Percentiles rank a stretch among this genome's conserved stretches.
Evolutionary conservation across 2,797 vertebrate genomes (phyloP).

Genomic region (Amniataba percoides): DNA sequence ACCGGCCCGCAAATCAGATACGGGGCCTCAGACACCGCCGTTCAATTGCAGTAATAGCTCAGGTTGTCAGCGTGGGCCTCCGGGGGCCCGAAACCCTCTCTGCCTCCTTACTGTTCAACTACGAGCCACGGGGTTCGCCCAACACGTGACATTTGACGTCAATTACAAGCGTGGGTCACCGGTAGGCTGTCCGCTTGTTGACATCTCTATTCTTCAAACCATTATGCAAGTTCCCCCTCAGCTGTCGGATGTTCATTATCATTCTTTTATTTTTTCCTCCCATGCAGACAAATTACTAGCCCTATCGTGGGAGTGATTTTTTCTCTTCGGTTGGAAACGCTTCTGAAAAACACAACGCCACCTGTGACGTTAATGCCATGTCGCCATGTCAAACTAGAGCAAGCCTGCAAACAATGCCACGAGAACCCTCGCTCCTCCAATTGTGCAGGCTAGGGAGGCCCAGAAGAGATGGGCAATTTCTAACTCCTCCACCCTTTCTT

Average conservation of each 20-base stretch:
- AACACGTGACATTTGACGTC: conserved; percentile 39
- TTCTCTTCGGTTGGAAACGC: neutral
- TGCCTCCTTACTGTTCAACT: conserved; percentile 55
- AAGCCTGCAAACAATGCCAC: conserved; percentile 28
- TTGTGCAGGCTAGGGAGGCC: neutral
- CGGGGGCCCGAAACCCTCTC: conserved; percentile 48
- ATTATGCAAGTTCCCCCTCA: conserved; percentile 1
- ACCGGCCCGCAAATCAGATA: conserved; percentile 64
- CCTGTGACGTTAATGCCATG: neutral
- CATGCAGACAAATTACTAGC: neutral
- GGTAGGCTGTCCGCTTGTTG: conserved; percentile 17
- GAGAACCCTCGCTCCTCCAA: conserved; percentile 9
- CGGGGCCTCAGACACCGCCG: conserved; percentile 36
- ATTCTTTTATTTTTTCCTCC: too few relatives aligned
- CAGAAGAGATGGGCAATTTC: conserved; percentile 17
- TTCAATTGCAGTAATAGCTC: conserved; percentile 67
- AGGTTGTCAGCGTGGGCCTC: conserved; percentile 62
- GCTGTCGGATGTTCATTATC: conserved; percentile 11
- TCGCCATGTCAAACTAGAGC: conserved; percentile 1
- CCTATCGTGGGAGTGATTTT: neutral
- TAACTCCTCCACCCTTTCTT: conserved; percentile 22
- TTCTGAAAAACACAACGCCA: conserved; percentile 16
- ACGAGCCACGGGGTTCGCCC: conserved; percentile 31
- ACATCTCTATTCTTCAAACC: neutral
- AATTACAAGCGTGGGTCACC: conserved; percentile 23